A percentile compares a stretch with the other conserved stretches of the same genome.
Evolutionary conservation across 2,888 invertebrate genomes (phyloP).

Genomic region (Melieria picta): DNA sequence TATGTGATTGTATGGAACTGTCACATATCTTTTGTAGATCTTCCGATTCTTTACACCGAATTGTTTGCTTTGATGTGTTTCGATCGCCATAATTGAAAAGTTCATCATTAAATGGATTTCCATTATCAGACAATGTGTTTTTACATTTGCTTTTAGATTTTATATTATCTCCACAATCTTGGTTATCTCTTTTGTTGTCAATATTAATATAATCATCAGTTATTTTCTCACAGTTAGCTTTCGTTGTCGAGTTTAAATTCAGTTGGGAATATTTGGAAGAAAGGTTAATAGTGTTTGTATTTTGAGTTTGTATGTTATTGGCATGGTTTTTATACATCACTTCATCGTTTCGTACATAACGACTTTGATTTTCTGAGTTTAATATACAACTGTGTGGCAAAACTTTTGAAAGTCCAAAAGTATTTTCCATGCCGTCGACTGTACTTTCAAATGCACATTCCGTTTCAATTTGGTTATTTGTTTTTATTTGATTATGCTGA

Average conservation of each 20-base stretch:
- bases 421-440: no score
- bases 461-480: no score
- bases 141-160: no score
- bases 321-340: no score
- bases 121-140: no score
- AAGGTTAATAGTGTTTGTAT: conserved; percentile 5
- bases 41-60: conserved; percentile 45
- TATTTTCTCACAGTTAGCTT: background rate
- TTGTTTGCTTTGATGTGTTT: background rate
- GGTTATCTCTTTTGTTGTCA: background rate
- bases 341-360: no score
- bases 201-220: conserved; percentile 17
- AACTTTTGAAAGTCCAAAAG: no score
- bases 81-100: conserved; percentile 39
- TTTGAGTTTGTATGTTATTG: background rate
- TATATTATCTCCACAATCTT: background rate
- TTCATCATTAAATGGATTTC: conserved; percentile 47
- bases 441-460: no score
- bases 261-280: conserved; percentile 17
- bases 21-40: conserved; percentile 61
- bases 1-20: conserved; percentile 54
- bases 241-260: conserved; percentile 1
- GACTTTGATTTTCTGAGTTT: no score
- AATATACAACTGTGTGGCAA: no score
- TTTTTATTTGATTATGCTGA: no score